Evolutionary conservation across 2,888 invertebrate species (phyloP).

Genomic region (Temnothorax rugatulus): DNA sequence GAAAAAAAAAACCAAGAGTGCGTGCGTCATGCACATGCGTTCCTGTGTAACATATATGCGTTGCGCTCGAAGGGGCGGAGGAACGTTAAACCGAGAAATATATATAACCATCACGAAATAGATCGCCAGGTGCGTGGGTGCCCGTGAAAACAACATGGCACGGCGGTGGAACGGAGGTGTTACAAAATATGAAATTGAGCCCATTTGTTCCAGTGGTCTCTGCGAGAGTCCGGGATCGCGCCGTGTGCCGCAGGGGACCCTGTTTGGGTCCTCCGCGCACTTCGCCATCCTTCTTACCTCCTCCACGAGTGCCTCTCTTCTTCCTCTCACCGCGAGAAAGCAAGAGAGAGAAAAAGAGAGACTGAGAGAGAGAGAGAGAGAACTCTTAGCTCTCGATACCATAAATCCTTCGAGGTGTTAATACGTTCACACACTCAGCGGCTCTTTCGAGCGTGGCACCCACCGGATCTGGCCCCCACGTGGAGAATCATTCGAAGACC

Average conservation of each 20-base stretch:
- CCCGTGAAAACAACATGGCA: conserved; percentile 59
- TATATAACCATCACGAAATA: conserved; percentile 72
- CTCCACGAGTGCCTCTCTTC: conserved; percentile 50
- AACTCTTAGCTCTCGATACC: conserved; percentile 78
- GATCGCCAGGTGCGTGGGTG: conserved; percentile 77
- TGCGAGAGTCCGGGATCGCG: conserved; percentile 74
- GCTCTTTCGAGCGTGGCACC: conserved; percentile 69
- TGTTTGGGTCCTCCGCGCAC: conserved; percentile 60
- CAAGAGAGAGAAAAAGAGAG: conserved; percentile 2
- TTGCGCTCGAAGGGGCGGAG: conserved; percentile 36
- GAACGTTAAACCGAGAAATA: conserved; percentile 67
- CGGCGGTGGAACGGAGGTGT: conserved; percentile 74
- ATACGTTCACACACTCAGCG: conserved; percentile 83
- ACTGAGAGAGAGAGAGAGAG: conserved; percentile 12
- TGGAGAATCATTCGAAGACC: conserved; percentile 63
- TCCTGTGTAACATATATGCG: not conserved
- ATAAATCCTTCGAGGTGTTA: conserved; percentile 85
- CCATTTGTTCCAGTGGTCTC: conserved; percentile 84
- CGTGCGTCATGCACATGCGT: not conserved
- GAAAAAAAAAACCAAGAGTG: conserved; percentile 23
- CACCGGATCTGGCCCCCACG: conserved; percentile 71
- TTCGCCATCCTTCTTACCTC: conserved; percentile 50
- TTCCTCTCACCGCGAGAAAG: conserved; percentile 31
- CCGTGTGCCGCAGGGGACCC: conserved; percentile 81
- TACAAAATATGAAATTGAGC: conserved; percentile 84